Base-by-base conservation (phyloP, 2,113 vertebrate species). In the Pycnonotus jocosus region DNA sequence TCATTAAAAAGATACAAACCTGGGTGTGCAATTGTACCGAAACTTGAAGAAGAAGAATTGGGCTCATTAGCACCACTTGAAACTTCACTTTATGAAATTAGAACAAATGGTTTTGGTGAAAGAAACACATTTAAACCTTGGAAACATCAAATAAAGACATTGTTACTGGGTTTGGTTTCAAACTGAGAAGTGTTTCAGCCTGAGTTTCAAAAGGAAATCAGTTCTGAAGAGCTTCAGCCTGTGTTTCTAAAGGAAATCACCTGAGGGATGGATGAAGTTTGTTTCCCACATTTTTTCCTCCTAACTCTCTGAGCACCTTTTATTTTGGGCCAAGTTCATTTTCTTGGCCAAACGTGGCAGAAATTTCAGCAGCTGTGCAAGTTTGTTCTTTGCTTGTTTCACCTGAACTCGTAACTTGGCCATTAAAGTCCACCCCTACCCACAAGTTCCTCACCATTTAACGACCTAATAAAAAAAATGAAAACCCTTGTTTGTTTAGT, bases 1-100 rank as follows among this genome's bases (percentile, higher is more conserved):
- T 83, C 88, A 71, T 95, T 94, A 94, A 93, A 88, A 93, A 90
- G 92, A 88, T 80, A 70, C 85, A 93, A 93, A 93, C 2, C 4
- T 61, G 50, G 12, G 2, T 2, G 42, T 25, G 45, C 3, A 2
- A 30, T 45, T 16, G 28, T 15, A 3, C 11, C 3, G 61, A 77
- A 94, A 90, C 38, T 16, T 50, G 35, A 17, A 76, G 72, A 90
- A 81, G 40, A 45, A 50, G 31, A 51, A 35, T 27, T 76, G 16
- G 11, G 28, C 33, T 48, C 10, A 10, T 51, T 45, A 28, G 24
- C 71, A 7, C n/a, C 6, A 14, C 58, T 66, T 31, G 23, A 38
- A 88, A 30, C 12, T 12, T 84, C 35, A 5, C 6, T 50, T 48
- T 48, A 6, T 0, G 30, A 56, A 44, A 61, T 48, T 0, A 33